Evolutionary conservation across 2,113 vertebrate genomes (phyloP).

Genomic region (Tenrec ecaudatus): DNA sequence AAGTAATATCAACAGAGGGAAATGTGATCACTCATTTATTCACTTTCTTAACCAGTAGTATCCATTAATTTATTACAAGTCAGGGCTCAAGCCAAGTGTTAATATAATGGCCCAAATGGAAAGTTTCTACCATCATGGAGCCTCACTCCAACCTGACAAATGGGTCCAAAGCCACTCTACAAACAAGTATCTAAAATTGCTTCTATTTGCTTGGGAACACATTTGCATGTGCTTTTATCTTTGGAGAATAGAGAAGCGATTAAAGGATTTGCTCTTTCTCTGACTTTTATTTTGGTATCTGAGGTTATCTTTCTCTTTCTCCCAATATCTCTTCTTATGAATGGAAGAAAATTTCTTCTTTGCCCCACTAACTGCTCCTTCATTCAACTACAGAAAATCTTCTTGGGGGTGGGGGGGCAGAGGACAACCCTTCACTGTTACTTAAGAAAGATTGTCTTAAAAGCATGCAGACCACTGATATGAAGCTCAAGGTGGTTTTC

Average conservation of each 20-base stretch:
- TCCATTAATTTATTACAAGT: neutral
- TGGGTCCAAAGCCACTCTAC: neutral
- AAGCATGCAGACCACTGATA: neutral
- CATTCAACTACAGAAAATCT: neutral
- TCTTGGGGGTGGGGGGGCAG: neutral
- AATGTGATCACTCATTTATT: neutral
- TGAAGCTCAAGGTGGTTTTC: neutral
- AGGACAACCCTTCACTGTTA: too few species aligned
- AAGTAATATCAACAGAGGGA: neutral
- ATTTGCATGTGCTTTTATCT: neutral
- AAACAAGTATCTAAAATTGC: neutral
- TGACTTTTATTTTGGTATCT: neutral
- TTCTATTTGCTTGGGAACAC: slow-evolving; percentile 6
- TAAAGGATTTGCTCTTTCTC: neutral
- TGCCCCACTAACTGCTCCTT: neutral
- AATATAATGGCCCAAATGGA: neutral
- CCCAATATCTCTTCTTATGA: neutral
- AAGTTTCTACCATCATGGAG: neutral
- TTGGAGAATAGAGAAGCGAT: neutral
- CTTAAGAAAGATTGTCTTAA: neutral
- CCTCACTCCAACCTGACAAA: neutral
- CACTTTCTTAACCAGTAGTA: neutral
- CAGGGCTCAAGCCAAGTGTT: neutral
- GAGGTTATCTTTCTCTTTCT: neutral
- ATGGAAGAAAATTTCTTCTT: neutral